Evolutionary conservation across 2,888 invertebrate species (phyloP).

Genomic region (Ethmia dodecea): DNA sequence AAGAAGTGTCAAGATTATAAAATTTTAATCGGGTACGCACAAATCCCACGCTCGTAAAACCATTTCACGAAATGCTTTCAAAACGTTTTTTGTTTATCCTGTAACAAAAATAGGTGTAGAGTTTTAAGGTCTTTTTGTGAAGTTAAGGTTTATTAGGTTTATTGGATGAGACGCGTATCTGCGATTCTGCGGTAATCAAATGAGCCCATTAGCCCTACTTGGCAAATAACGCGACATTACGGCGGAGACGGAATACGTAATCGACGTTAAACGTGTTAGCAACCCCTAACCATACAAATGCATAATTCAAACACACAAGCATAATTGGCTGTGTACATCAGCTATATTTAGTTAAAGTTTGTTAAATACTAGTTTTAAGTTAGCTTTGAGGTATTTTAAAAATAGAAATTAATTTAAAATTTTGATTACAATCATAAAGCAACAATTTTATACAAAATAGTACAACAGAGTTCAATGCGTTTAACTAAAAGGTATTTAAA

Average conservation of each 20-base stretch:
- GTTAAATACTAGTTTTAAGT: no score
- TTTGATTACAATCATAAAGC: no score
- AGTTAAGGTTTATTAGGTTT: no score
- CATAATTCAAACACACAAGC: slow-evolving; percentile 5
- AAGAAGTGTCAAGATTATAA: slow-evolving; percentile 53
- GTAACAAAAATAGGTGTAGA: slow-evolving; percentile 15
- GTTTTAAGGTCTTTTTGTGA: no score
- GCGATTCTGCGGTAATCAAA: slow-evolving; percentile 16
- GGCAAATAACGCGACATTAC: slow-evolving; percentile 47
- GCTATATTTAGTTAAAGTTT: no score
- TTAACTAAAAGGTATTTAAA: no score
- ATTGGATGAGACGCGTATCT: background rate
- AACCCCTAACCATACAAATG: slow-evolving; percentile 23
- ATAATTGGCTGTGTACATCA: no score
- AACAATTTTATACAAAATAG: no score
- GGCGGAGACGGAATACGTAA: slow-evolving; percentile 53
- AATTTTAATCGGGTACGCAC: slow-evolving; percentile 60
- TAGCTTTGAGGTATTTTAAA: no score
- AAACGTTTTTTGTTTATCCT: slow-evolving; percentile 27
- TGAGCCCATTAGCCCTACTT: slow-evolving; percentile 38
- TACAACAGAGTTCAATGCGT: no score
- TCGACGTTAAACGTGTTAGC: slow-evolving; percentile 37
- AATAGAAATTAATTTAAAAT: no score
- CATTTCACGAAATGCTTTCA: slow-evolving; percentile 78
- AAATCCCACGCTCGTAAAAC: slow-evolving; percentile 77